Base-by-base conservation (phyloP, 1,140 invertebrate species). In the Chymomyza costata region DNA sequence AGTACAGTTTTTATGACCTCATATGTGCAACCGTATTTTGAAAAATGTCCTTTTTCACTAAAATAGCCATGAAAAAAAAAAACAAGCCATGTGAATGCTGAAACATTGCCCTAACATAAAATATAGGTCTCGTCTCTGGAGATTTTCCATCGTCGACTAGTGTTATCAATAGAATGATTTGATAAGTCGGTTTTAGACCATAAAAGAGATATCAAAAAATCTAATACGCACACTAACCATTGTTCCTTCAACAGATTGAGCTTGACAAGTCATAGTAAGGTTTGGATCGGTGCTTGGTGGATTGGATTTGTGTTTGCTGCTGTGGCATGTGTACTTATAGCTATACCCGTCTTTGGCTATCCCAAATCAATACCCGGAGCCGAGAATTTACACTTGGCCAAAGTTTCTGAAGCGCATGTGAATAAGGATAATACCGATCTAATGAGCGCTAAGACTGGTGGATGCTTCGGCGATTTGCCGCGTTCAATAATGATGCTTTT, bases 221-320 rank as follows among this genome's bases (percentile, higher is more conserved):
- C n/a, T n/a, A n/a, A n/a, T n/a, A n/a, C n/a, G n/a, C n/a, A n/a
- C n/a, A n/a, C n/a, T n/a, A n/a, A n/a, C n/a, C n/a, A n/a, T n/a
- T n/a, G n/a, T n/a, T n/a, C n/a, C n/a, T n/a, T n/a, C n/a, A 58
- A 2, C 82, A 92, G 91, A 57, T 78, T 92, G 14, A 91, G 91
- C n/a, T 84, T 93, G 43, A 92, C 90, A 3, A 88, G 92, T 0
- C 87, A 89, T 14, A 93, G 91, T 80, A 93, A 92, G 15, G 88
- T 92, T 0, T 95, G 93, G 93, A 90, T 95, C 34, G 94, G 94
- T 6, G 93, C 93, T 16, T 95, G 94, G 94, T 95, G 94, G 94
- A 87, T 95, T 19, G 93, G 93, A 3, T 95, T 94, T 71, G 84
- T 94, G 2, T 86, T 92, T 0, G 90, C 90, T 0, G 91, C 90